phyloP scores from a whole-genome alignment of 1,140 invertebrate genomes.

The Geopemphigus sp. region DNA sequence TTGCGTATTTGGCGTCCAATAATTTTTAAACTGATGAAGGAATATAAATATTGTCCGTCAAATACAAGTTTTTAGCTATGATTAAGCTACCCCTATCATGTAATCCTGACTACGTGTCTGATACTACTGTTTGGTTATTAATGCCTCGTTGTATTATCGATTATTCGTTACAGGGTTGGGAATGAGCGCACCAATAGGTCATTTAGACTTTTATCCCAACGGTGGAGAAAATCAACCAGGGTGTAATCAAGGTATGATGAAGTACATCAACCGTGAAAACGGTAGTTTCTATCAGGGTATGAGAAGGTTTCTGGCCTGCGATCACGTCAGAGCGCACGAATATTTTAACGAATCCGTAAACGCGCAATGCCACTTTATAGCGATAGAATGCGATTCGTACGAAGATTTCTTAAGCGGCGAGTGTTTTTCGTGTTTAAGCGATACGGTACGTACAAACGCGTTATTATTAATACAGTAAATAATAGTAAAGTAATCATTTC shows the following conservation, averaged over 20 bases:
- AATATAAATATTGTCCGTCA: too few relatives aligned
- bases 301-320: slow-evolving; percentile 75
- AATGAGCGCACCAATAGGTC: slow-evolving; percentile 73
- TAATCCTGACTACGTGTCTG: too few relatives aligned
- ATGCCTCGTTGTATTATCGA: too few relatives aligned
- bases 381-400: slow-evolving; percentile 75
- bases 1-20: too few relatives aligned
- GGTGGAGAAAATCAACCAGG: slow-evolving; percentile 82
- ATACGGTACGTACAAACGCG: slow-evolving; percentile 49
- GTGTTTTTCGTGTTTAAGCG: slow-evolving; percentile 68
- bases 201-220: slow-evolving; percentile 89
- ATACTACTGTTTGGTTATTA: too few relatives aligned
- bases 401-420: slow-evolving; percentile 70
- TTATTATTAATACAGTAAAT: too few relatives aligned
- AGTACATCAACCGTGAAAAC: slow-evolving; percentile 66
- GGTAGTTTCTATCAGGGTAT: slow-evolving; percentile 66
- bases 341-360: slow-evolving; percentile 84
- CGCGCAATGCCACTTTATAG: slow-evolving; percentile 69
- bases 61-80: too few relatives aligned
- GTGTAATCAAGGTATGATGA: slow-evolving; percentile 69
- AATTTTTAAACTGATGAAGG: too few relatives aligned
- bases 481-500: too few relatives aligned
- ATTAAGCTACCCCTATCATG: too few relatives aligned
- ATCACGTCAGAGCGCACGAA: slow-evolving; percentile 80
- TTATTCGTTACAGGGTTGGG: slow-evolving; percentile 64